Evolutionary conservation across 2,797 vertebrate species (phyloP), one percentile per base, ranked within the genome.

Genomic region (Lithobates sylvaticus): DNA sequence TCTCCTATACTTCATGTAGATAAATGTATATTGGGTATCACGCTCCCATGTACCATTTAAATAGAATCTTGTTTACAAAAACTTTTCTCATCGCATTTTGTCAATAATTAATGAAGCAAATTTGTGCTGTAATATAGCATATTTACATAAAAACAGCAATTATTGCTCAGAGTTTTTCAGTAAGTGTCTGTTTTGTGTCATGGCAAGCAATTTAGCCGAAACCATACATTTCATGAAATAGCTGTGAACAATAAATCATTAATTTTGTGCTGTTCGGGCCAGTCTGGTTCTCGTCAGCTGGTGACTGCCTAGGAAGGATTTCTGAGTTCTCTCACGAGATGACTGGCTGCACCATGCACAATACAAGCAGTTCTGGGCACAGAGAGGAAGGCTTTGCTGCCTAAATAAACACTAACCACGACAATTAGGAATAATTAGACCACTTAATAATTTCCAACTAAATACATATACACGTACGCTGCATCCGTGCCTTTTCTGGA

Each of bases 401-500:
- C 80, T 86, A 86, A 86, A 86, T 47, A 81, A 86, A 86, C 85
- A 86, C 23, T 71, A 77, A 72, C 80, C 69, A 61, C 42, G 10
- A 74, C 81, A 87, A 87, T 87, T 87, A 87, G 76, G 64, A 84
- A 87, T 87, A 78, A 87, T 87, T 78, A 83, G 75, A 78, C 23
- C 75, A 78, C 81, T 87, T 87, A 83, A 86, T 86, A 81, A 84
- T 87, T 83, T 84, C 81, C 75, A 87, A 79, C 81, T 78, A 87
- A 67, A 78, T 78, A 87, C 70, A 86, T 83, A 78, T 72, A 83
- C 54, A 67, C 44, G 32, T 18, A 73, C 15, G 54, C 81, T 27
- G 36, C 36, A 32, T 74, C 54, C 29, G 23, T 74, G 58, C 58
- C 72, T 29, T 36, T 79, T 79, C 65, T 34, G 73, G 76, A 69